Evolutionary conservation across 2,888 invertebrate genomes (phyloP), one percentile per base, ranked within the genome.

Genomic region (Pegoplata infirma): DNA sequence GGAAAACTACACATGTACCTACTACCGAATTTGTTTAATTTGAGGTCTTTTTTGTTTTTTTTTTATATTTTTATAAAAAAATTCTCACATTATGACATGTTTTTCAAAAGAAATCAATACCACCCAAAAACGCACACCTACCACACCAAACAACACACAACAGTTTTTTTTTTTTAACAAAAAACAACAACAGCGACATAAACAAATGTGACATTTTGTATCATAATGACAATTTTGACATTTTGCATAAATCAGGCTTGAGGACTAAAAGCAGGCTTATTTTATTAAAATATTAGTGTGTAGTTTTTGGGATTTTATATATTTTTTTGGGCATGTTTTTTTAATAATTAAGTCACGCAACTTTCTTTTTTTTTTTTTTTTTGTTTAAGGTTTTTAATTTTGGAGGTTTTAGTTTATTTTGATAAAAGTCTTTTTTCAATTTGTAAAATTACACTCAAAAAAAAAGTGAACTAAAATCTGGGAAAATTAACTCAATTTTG

Each of bases 121-220:
- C 79, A 79, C 79, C 79, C 79, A 76, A 51, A 49, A 69, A 32
- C 16, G 32, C 40, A 49, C 61, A 68, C 36, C 46, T 66, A 51
- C 53, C 59, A 23, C 36, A 28, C 56, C 61, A 68, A 23, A 36
- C 61, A 51, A 47, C 59, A 23, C 36, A 28, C 56, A 53, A 67
- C 8, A 47, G 32, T n/a, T 4, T 1, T n/a, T n/a, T n/a, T n/a
- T n/a, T n/a, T n/a, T n/a, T n/a, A n/a, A n/a, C 47, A 32, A 12
- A 16, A 23, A 8, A 51, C 2, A 46, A 49, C 56, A n/a, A 19
- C 56, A 46, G 40, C 40, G 67, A 73, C 74, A 61, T 64, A 64
- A 71, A 79, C 79, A 79, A 76, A 76, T 79, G 66, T 79, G 79
- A 79, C 79, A 79, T 79, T 79, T 79, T 79, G 79, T 79, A 72